Evolutionary conservation across 2,113 vertebrate species (phyloP), one percentile per base, ranked within the genome.

Genomic region (Romanogobio albipinnatus): DNA sequence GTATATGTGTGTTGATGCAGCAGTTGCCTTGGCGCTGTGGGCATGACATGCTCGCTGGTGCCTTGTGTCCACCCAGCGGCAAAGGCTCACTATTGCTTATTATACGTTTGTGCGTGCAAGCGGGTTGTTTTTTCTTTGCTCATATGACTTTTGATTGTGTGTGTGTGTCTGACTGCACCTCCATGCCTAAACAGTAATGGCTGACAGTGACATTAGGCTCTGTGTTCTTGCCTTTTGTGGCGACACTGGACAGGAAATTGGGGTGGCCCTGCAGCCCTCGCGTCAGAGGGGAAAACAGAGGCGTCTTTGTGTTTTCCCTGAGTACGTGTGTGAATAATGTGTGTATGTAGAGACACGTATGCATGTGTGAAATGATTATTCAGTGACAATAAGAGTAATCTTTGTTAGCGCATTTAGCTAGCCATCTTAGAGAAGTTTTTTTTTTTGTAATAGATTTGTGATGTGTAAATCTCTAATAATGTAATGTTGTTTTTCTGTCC

Each of bases 211-310:
- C 90, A 92, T 82, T 92, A 89, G 84, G 71, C 79, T 89, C 89
- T 93, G 88, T 78, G 85, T 93, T 94, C 89, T 91, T 93, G 86
- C 87, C 88, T 93, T 94, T 93, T 93, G 85, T 91, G 91, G 93
- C 88, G 88, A 88, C 84, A 78, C 87, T 90, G 90, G 93, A 91
- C 88, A 92, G 94, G 90, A 94, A 94, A 73, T 47, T 91, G 33
- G 83, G 86, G 85, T 92, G 90, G 91, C 94, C 81, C 90, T 89
- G 91, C 24, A 87, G 90, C 85, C n/a, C 24, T 92, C 88, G 83
- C 90, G 92, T 91, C 91, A 92, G 91, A 87, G 89, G 83, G 88
- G 86, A 89, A 92, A 93, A 95, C 91, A 95, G 92, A 95, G 93
- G 87, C 92, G 87, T 85, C 90, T 95, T 94, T 96, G 92, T 95